Evolutionary conservation across 2,113 vertebrate genomes (phyloP).

Genomic region (Petrocephalus zakoni): DNA sequence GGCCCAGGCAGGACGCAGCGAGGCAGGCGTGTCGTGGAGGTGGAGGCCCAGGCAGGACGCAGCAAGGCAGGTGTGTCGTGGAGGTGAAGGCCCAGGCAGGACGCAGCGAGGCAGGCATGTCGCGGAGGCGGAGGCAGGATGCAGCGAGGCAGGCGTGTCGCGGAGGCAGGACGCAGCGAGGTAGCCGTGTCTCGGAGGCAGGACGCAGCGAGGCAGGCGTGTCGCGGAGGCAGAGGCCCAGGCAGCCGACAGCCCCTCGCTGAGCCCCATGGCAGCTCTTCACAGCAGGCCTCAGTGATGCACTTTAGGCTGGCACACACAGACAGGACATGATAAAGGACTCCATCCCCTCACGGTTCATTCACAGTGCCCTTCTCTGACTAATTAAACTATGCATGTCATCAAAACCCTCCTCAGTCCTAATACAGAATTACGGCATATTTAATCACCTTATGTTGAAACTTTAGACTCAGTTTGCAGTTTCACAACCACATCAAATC

Average conservation of each 20-base stretch:
- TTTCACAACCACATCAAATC: not conserved
- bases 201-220: not conserved
- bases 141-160: no score
- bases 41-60: no score
- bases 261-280: not conserved
- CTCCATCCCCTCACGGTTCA: not conserved
- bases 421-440: not conserved
- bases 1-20: no score
- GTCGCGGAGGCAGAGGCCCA: not conserved
- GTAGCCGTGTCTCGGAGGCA: not conserved
- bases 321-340: not conserved
- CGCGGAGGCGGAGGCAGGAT: no score
- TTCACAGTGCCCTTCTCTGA: not conserved
- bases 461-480: not conserved
- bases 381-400: not conserved
- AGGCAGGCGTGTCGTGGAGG: no score
- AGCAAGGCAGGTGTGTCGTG: no score
- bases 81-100: no score
- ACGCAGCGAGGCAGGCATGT: no score
- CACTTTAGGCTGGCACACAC: conserved; percentile 49
- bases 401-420: not conserved
- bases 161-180: not conserved
- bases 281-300: conserved; percentile 50
- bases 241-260: not conserved
- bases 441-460: not conserved